Evolutionary conservation across 2,888 invertebrate species (phyloP).

Genomic region (Drosophila kuntzei): DNA sequence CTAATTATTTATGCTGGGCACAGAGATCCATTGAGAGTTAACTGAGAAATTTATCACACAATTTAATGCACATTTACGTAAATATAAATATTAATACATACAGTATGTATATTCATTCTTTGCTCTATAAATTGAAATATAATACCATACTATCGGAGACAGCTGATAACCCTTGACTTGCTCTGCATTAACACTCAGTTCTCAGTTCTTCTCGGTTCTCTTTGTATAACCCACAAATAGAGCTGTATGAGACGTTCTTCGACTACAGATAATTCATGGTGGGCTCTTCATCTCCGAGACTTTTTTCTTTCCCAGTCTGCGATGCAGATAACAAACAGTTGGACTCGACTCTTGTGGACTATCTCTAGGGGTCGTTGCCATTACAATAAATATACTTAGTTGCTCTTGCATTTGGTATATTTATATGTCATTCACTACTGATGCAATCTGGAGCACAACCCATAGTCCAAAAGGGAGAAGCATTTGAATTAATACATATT

Average conservation of each 20-base stretch:
- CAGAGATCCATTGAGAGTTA: conserved; percentile 10
- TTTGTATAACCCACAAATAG: conserved; percentile 7
- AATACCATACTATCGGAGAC: conserved; percentile 23
- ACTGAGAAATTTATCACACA: conserved; percentile 62
- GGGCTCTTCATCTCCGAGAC: conserved; percentile 29
- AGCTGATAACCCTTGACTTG: conserved; percentile 52
- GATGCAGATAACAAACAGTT: conserved; percentile 28
- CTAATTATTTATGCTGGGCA: conserved; percentile 66
- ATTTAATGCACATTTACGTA: conserved; percentile 74
- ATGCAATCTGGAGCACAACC: not conserved
- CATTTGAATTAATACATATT: not conserved
- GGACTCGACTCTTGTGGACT: conserved; percentile 15
- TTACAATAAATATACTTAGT: conserved; percentile 17
- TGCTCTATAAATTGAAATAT: conserved; percentile 50
- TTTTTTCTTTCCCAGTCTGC: not conserved
- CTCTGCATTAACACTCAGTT: conserved; percentile 11
- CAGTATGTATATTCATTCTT: not conserved
- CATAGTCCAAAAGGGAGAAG: not conserved
- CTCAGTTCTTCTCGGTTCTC: conserved; percentile 7
- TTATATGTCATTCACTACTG: conserved; percentile 1
- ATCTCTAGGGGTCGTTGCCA: conserved; percentile 41
- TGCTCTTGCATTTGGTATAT: conserved; percentile 6
- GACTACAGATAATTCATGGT: conserved; percentile 36
- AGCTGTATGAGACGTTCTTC: conserved; percentile 6
- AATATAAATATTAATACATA: conserved; percentile 18